Evolutionary conservation across 2,797 vertebrate species (phyloP).

Genomic region (Sebastes paucispinis): DNA sequence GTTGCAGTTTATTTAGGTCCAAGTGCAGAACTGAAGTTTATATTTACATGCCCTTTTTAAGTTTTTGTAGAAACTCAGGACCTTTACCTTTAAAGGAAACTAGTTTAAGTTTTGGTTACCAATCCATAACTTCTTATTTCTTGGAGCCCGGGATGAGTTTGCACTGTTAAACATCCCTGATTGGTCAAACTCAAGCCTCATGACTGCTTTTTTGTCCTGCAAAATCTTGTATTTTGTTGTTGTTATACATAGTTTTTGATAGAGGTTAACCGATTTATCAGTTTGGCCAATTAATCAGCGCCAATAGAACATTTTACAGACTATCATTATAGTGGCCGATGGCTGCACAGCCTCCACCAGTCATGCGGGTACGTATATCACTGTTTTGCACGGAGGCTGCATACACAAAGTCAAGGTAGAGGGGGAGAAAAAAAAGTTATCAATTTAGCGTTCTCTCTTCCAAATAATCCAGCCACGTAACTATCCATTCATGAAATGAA

Average conservation of each 20-base stretch:
- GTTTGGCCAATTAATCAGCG: background rate
- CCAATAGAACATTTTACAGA: background rate
- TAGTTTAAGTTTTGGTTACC: background rate
- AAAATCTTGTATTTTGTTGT: background rate
- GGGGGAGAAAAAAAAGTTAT: too few species aligned
- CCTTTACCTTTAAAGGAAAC: background rate
- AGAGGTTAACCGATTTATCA: background rate
- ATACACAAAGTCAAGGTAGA: too few species aligned
- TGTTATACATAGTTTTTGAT: background rate
- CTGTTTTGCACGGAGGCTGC: too few species aligned
- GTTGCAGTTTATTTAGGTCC: background rate
- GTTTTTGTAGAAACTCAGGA: background rate
- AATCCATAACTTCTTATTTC: background rate
- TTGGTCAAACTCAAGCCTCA: background rate
- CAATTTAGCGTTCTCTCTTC: background rate
- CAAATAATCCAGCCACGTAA: background rate
- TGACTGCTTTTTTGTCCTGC: background rate
- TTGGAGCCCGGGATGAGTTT: background rate
- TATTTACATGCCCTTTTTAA: background rate
- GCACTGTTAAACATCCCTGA: background rate
- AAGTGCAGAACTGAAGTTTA: background rate
- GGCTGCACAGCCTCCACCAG: too few species aligned
- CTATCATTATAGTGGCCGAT: background rate
- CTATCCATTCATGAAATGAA: background rate
- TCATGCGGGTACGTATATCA: background rate